phyloP scores from a whole-genome alignment of 2,797 vertebrate species.

The Poliocrania exsul region DNA sequence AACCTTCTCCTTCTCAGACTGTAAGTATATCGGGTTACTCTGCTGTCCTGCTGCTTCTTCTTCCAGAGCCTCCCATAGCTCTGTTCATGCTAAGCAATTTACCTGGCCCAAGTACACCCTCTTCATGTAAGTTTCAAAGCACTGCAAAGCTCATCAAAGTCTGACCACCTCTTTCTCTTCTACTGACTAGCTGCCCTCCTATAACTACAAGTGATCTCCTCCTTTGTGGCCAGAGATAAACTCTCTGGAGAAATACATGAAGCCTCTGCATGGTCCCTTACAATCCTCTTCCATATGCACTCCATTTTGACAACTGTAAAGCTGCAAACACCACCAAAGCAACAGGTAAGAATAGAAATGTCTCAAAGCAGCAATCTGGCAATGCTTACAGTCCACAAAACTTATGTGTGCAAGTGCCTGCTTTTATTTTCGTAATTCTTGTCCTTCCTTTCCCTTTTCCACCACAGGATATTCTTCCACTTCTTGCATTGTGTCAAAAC shows the following conservation, averaged over 20 bases:
- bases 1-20: neutral
- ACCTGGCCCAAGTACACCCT: neutral
- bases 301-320: neutral
- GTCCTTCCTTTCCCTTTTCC: slow-evolving; percentile 39
- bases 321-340: neutral
- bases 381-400: neutral
- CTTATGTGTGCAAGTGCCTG: neutral
- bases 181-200: neutral
- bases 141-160: neutral
- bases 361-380: neutral
- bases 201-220: neutral
- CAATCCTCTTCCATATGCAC: neutral
- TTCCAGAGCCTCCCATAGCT: neutral
- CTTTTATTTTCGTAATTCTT: slow-evolving; percentile 19
- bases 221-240: neutral
- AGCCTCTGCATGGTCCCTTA: neutral
- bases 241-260: neutral
- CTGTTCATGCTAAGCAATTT: neutral
- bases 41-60: neutral
- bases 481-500: neutral
- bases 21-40: neutral
- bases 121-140: neutral
- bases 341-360: neutral
- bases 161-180: neutral
- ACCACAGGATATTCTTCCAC: neutral